These are phyloP conservation scores for Falco cherrug DNA, from an alignment of 2,797 vertebrate species.

Conservation along the genomic window DNA sequence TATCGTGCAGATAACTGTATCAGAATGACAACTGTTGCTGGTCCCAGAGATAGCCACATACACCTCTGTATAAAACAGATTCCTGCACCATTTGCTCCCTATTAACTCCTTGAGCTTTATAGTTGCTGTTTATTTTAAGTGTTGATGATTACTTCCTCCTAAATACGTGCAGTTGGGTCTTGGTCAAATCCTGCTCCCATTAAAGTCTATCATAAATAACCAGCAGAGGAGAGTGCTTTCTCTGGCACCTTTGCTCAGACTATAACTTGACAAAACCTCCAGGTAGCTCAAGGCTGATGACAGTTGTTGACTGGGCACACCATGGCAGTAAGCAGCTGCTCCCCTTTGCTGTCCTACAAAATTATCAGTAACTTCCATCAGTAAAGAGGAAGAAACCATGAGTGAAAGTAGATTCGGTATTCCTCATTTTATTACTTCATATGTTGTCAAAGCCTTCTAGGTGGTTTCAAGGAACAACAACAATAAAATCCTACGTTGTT, in stretches of 20 bases:
- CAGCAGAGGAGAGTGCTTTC: background rate
- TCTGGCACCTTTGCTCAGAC: background rate
- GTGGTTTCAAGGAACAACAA: background rate
- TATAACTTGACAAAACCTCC: background rate
- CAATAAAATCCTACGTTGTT: background rate
- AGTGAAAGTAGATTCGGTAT: background rate
- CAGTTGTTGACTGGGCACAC: background rate
- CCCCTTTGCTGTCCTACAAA: background rate
- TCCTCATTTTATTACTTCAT: background rate
- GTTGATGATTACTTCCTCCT: background rate
- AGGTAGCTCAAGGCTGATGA: background rate
- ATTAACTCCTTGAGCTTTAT: background rate
- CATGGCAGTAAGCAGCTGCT: background rate
- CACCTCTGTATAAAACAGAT: background rate
- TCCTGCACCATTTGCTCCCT: background rate
- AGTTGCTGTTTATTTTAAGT: background rate
- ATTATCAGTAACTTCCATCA: background rate
- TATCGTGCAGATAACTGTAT: background rate
- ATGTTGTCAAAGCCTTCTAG: background rate
- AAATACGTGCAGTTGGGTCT: background rate
- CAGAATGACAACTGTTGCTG: background rate
- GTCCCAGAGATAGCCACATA: background rate
- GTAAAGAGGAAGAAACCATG: background rate
- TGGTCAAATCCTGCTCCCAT: background rate
- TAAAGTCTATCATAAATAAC: background rate